A percentile compares a stretch with the other conserved stretches of the same genome.
phyloP scores from a whole-genome alignment of 1,140 invertebrate genomes.

The Protaetia brevitarsis region DNA sequence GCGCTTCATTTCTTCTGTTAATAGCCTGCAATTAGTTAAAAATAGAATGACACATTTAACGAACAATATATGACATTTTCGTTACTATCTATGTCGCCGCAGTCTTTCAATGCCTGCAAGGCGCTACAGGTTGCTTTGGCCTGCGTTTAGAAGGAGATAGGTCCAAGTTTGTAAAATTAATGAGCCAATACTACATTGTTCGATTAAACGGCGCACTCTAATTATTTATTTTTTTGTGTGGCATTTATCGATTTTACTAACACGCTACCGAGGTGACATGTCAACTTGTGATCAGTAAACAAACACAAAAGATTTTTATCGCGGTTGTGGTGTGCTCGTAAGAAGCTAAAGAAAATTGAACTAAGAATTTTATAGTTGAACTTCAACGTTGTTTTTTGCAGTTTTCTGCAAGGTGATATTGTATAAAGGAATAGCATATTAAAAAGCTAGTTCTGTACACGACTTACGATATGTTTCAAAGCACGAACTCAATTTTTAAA shows the following conservation, averaged over 20 bases:
- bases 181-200: not conserved
- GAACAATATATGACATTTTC: not conserved
- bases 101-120: not conserved
- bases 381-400: too few species aligned
- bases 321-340: not conserved
- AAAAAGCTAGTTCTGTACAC: too few species aligned
- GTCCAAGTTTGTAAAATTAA: not conserved
- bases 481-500: too few species aligned
- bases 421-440: too few species aligned
- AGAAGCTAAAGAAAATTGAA: not conserved
- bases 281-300: not conserved
- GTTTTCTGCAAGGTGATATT: too few species aligned
- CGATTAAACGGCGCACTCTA: not conserved
- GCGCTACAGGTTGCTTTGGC: not conserved
- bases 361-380: too few species aligned
- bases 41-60: not conserved
- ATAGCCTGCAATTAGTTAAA: not conserved
- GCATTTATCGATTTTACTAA: not conserved
- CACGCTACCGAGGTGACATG: not conserved
- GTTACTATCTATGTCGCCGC: not conserved
- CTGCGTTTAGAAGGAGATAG: not conserved
- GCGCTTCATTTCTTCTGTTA: too few species aligned
- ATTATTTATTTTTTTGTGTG: not conserved
- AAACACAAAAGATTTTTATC: not conserved
- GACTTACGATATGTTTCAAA: too few species aligned